These are phyloP conservation scores for Mimumesa dahlbomi DNA, from an alignment of 2,888 invertebrate genomes.

Conservation along the genomic window DNA sequence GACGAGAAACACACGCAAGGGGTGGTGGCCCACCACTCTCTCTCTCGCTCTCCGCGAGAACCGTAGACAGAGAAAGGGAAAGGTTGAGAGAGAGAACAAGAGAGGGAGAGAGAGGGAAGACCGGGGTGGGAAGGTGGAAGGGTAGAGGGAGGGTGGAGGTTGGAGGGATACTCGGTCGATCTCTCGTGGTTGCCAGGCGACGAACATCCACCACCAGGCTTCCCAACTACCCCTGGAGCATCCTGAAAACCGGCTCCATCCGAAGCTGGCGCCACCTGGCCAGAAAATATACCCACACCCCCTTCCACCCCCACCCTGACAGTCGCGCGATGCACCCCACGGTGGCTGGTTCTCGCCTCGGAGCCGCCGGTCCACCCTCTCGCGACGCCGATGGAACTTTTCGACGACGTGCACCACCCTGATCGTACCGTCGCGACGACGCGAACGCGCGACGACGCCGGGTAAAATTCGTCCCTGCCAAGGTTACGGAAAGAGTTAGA, in stretches of 20 bases:
- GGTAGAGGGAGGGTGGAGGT: constrained; percentile 75
- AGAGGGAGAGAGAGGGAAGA: not conserved
- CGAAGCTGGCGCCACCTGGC: constrained; percentile 46
- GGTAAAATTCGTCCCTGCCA: too few relatives aligned
- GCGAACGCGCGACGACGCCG: not conserved
- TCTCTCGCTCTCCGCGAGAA: not conserved
- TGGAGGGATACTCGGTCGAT: constrained; percentile 77
- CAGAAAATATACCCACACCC: constrained; percentile 11
- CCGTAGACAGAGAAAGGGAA: not conserved
- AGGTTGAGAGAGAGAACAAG: not conserved
- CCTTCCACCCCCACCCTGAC: constrained; percentile 50
- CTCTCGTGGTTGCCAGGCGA: constrained; percentile 79
- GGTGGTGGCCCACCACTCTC: constrained; percentile 18
- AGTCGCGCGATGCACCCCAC: constrained; percentile 77
- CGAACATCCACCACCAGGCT: constrained; percentile 69
- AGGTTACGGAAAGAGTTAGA: too few relatives aligned
- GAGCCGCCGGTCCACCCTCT: constrained; percentile 56
- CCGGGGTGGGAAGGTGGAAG: constrained; percentile 1
- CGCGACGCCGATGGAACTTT: constrained; percentile 38
- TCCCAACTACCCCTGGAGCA: constrained; percentile 57
- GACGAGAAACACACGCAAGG: constrained; percentile 21
- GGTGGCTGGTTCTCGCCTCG: constrained; percentile 70
- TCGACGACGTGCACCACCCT: constrained; percentile 23
- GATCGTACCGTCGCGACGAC: constrained; percentile 16
- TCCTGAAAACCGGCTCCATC: constrained; percentile 15